Evolutionary conservation across 2,888 invertebrate species (phyloP).

Genomic region (Drosophila robusta): DNA sequence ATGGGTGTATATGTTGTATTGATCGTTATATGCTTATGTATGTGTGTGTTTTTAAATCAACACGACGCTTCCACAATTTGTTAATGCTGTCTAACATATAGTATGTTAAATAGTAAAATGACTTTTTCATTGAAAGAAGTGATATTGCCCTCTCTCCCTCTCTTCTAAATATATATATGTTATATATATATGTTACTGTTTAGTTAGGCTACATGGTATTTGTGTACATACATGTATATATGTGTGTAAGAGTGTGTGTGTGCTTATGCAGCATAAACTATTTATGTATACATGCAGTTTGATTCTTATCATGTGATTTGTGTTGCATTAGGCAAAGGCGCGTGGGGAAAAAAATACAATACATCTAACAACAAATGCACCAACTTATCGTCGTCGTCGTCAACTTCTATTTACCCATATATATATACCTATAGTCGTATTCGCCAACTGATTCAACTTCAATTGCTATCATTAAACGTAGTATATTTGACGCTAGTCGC

Average conservation of each 20-base stretch:
- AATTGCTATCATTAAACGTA: conserved; percentile 50
- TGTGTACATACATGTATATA: conserved; percentile 35
- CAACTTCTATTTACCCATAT: conserved; percentile 39
- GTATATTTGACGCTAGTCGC: conserved; percentile 49
- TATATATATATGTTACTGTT: conserved; percentile 30
- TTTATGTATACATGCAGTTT: conserved; percentile 33
- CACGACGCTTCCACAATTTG: conserved; percentile 32
- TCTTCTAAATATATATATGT: neutral
- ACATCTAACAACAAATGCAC: conserved; percentile 79
- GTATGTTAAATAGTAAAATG: conserved; percentile 52
- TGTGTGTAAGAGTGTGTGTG: conserved; percentile 17
- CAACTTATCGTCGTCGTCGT: conserved; percentile 61
- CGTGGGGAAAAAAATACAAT: conserved; percentile 71
- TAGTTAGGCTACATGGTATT: conserved; percentile 51
- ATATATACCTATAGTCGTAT: conserved; percentile 28
- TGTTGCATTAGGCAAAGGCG: conserved; percentile 65
- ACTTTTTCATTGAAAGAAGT: conserved; percentile 59
- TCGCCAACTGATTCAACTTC: conserved; percentile 38
- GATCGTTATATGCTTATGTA: conserved; percentile 46
- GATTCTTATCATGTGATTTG: conserved; percentile 40
- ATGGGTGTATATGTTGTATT: conserved; percentile 28
- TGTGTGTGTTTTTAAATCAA: conserved; percentile 33
- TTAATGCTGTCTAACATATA: conserved; percentile 17
- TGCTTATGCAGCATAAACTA: conserved; percentile 25
- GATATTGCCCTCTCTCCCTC: conserved; percentile 20